A percentile compares a stretch with the other conserved stretches of the same genome.
Conservation (phyloP, 2,797 vertebrate genomes). For the Mormyrops attenuatus region DNA sequence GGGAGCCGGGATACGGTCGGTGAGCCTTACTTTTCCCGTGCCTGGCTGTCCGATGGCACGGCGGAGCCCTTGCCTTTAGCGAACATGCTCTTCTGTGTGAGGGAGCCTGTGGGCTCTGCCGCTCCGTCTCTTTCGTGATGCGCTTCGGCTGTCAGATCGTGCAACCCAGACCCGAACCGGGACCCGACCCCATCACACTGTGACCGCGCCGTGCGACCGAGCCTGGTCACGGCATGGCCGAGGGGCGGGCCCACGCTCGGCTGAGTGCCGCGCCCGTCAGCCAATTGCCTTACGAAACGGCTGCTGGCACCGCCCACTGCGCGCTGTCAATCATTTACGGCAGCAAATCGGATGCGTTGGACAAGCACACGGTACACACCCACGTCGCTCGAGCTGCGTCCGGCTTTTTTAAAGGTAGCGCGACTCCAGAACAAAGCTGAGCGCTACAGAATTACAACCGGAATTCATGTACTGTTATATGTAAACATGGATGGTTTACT, state of each 20-base stretch:
- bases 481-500: background rate
- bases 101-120: constrained; percentile 56
- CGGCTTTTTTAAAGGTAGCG: constrained; percentile 17
- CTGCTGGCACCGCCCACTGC: constrained; percentile 44
- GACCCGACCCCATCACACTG: constrained; percentile 78
- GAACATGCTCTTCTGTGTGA: constrained; percentile 79
- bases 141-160: constrained; percentile 89
- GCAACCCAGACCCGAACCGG: constrained; percentile 72
- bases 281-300: constrained; percentile 45
- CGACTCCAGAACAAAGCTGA: background rate
- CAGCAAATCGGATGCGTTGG: constrained; percentile 1
- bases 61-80: constrained; percentile 96
- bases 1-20: background rate
- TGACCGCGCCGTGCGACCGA: constrained; percentile 79
- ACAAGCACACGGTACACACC: background rate
- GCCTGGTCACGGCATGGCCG: constrained; percentile 58
- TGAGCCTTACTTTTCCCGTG: constrained; percentile 89
- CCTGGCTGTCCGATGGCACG: constrained; percentile 94
- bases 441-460: background rate
- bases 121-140: constrained; percentile 60
- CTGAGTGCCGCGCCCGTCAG: constrained; percentile 35
- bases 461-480: background rate
- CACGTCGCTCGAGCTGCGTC: background rate
- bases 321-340: constrained; percentile 3
- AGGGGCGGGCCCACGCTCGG: constrained; percentile 36